Evolutionary conservation across 2,888 invertebrate species (phyloP), one percentile per base, ranked within the genome.

Genomic region (Chrysina gloriosa): DNA sequence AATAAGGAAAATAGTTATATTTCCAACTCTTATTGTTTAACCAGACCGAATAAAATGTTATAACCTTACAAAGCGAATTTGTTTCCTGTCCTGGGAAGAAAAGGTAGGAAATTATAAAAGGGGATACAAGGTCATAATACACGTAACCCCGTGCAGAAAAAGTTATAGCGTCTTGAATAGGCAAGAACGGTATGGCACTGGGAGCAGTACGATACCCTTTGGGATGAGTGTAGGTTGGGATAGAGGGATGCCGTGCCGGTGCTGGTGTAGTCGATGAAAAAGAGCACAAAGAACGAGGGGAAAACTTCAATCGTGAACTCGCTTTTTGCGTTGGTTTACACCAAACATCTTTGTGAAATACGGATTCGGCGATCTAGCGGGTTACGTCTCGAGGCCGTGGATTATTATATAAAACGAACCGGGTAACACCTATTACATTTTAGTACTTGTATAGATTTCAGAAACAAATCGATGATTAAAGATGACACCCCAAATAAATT

Each of bases 261-360:
- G 47, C 9, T 47, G 11, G 11, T 23, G 56, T 25, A 36, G 21
- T 23, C 56, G 36, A 56, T 39, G 67, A 68, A 71, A 70, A 70
- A 47, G 69, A 29, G 71, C 61, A 70, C 69, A 72, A 71, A 70
- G 71, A 67, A 69, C 42, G 50, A 52, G 68, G 65, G 65, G 68
- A 65, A 48, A 65, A 48, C 70, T 71, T 70, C 73, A 73, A 71
- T 73, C 69, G 72, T 31, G 67, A 71, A 72, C 67, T 71, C 39
- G 65, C 69, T 42, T 50, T 48, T 65, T 68, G 70, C 67, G 70
- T 71, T 68, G 70, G 69, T 68, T 61, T 65, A 63, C 69, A 72
- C 65, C 71, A 71, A 70, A 70, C 69, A 69, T 72, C 69, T 67
- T 71, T 68, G 68, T 69, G 69, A 61, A 65, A 56, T 69, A 69